A percentile compares a stretch with the other conserved stretches of the same genome.
Evolutionary conservation across 1,140 invertebrate species (phyloP).

Genomic region (Dreissena polymorpha): DNA sequence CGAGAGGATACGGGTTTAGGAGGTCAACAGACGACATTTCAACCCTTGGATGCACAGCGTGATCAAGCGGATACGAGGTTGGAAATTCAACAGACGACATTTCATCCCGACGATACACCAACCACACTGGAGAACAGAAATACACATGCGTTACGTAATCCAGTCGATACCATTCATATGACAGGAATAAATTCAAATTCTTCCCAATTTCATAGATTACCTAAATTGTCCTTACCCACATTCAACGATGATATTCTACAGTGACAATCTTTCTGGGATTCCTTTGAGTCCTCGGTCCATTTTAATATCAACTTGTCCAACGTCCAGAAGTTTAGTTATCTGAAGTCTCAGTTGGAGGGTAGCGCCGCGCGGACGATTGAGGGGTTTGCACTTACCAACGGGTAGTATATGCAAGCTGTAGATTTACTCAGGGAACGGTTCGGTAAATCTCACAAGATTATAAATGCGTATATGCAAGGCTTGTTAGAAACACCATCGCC

Average conservation of each 20-base stretch:
- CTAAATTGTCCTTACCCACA: constrained; percentile 20
- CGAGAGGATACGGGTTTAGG: background rate
- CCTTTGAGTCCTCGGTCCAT: constrained; percentile 29
- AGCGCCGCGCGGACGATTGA: background rate
- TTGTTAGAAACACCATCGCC: constrained; percentile 27
- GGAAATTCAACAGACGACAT: background rate
- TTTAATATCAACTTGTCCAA: constrained; percentile 20
- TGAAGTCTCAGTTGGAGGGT: constrained; percentile 1
- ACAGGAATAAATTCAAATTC: background rate
- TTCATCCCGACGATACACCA: background rate
- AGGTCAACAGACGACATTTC: background rate
- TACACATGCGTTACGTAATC: no score
- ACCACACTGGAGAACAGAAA: background rate
- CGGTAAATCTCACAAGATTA: constrained; percentile 29
- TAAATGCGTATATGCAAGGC: constrained; percentile 19
- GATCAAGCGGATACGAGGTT: background rate
- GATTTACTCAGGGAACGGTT: constrained; percentile 32
- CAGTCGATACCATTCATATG: no score
- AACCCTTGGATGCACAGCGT: background rate
- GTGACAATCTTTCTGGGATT: constrained; percentile 47
- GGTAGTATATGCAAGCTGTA: background rate
- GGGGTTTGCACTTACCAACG: constrained; percentile 23
- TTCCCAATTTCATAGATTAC: constrained; percentile 11
- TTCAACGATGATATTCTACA: constrained; percentile 13
- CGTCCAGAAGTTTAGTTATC: constrained; percentile 25